phyloP scores from a whole-genome alignment of 2,113 vertebrate species.

The Setophaga petechia region DNA sequence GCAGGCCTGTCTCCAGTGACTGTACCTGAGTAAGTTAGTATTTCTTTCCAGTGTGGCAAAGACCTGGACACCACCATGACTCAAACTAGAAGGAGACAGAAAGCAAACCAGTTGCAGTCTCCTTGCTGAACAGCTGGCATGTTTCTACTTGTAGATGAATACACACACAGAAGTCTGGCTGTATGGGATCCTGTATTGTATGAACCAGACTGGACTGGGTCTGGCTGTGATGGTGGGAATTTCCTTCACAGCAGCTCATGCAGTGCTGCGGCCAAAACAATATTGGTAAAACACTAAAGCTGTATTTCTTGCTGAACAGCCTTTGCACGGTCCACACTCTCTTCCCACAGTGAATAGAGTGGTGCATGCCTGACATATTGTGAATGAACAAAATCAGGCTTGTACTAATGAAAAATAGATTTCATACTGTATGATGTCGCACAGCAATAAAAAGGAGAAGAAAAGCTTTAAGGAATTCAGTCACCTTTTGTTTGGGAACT shows the following conservation, averaged over 20 bases:
- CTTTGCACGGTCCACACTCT: neutral
- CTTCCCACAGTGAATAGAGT: rapidly evolving
- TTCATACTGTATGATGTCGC: neutral
- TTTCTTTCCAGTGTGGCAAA: neutral
- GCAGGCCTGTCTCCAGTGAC: neutral
- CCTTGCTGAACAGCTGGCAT: neutral
- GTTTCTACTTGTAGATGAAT: neutral
- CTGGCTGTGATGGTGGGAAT: neutral
- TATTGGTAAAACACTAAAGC: neutral
- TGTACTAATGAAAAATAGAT: neutral
- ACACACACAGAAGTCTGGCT: neutral
- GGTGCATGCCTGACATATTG: rapidly evolving
- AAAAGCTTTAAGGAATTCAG: neutral
- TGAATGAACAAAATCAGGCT: neutral
- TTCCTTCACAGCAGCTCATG: neutral
- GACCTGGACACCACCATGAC: neutral
- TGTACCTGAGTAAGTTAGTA: neutral
- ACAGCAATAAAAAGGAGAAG: neutral
- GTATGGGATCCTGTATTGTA: rapidly evolving
- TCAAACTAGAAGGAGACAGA: neutral
- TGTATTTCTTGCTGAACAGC: neutral
- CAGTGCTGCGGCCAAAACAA: neutral
- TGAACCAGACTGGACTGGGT: neutral
- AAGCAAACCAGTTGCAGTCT: neutral
- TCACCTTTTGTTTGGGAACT: neutral